These are phyloP conservation scores for Germaria angustata DNA, from an alignment of 2,888 invertebrate species.

Conservation along the genomic window DNA sequence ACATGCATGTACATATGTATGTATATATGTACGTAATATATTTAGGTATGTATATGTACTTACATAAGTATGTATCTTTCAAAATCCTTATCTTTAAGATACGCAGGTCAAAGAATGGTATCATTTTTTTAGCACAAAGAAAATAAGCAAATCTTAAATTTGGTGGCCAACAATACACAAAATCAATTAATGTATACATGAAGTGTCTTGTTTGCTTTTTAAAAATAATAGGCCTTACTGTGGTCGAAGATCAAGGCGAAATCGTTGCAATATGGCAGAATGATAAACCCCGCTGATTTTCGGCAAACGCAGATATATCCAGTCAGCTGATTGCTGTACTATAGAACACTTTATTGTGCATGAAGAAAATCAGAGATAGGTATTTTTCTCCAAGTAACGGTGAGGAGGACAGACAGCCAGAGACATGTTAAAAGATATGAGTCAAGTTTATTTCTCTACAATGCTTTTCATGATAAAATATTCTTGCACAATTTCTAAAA, in stretches of 20 bases:
- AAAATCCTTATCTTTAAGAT: neutral
- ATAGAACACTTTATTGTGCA: neutral
- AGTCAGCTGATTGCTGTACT: neutral
- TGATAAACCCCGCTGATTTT: no score
- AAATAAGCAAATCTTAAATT: no score
- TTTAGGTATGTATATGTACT: neutral
- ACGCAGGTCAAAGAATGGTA: no score
- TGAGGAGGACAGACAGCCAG: neutral
- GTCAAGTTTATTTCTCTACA: constrained; percentile 17
- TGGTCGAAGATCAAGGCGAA: no score
- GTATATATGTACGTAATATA: neutral
- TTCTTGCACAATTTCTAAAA: constrained; percentile 28
- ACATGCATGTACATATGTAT: neutral
- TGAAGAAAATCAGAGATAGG: neutral
- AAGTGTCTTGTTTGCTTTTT: neutral
- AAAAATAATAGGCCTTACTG: no score
- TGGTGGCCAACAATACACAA: no score
- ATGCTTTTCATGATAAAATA: constrained; percentile 20
- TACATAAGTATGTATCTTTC: neutral
- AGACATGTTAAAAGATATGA: constrained; percentile 6
- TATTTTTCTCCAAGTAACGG: neutral
- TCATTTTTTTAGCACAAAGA: no score
- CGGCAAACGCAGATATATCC: no score
- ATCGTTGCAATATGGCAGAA: no score
- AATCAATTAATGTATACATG: no score